phyloP scores from a whole-genome alignment of 2,888 invertebrate genomes.

The Drosophila algonquin region DNA sequence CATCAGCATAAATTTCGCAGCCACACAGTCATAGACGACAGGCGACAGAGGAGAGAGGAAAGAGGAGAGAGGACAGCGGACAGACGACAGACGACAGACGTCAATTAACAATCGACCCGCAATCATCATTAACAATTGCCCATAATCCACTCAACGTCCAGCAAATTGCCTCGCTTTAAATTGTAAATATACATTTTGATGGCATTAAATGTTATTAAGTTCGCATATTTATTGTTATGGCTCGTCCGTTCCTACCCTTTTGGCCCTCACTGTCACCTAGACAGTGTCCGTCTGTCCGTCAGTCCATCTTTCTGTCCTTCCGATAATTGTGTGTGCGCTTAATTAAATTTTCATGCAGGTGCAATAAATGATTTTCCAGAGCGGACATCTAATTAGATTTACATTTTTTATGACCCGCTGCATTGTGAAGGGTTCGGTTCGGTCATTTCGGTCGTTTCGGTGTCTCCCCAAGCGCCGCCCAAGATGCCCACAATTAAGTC shows the following conservation, averaged over 20 bases:
- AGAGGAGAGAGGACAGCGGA: too few relatives aligned
- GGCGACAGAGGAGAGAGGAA: slow-evolving; percentile 5
- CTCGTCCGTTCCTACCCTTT: slow-evolving; percentile 8
- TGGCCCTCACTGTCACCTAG: background rate
- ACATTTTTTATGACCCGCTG: slow-evolving; percentile 52
- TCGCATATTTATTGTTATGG: slow-evolving; percentile 45
- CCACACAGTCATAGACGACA: slow-evolving; percentile 26
- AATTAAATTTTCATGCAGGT: slow-evolving; percentile 80
- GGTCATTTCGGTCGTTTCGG: background rate
- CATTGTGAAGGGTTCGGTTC: slow-evolving; percentile 10
- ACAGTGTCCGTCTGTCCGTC: background rate
- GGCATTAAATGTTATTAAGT: slow-evolving; percentile 75
- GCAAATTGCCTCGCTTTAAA: slow-evolving; percentile 74
- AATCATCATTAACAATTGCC: slow-evolving; percentile 74
- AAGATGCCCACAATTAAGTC: slow-evolving; percentile 40
- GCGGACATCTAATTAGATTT: slow-evolving; percentile 71
- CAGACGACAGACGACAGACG: slow-evolving; percentile 9
- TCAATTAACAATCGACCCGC: slow-evolving; percentile 75
- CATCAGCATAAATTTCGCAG: slow-evolving; percentile 72
- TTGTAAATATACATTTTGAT: slow-evolving; percentile 75
- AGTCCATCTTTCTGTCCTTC: background rate
- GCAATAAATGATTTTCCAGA: slow-evolving; percentile 72
- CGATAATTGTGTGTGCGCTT: slow-evolving; percentile 71
- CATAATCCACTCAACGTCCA: slow-evolving; percentile 72
- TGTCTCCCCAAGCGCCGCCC: slow-evolving; percentile 27